Evolutionary conservation across 2,888 invertebrate species (phyloP).

Genomic region (Galeruca laticollis): DNA sequence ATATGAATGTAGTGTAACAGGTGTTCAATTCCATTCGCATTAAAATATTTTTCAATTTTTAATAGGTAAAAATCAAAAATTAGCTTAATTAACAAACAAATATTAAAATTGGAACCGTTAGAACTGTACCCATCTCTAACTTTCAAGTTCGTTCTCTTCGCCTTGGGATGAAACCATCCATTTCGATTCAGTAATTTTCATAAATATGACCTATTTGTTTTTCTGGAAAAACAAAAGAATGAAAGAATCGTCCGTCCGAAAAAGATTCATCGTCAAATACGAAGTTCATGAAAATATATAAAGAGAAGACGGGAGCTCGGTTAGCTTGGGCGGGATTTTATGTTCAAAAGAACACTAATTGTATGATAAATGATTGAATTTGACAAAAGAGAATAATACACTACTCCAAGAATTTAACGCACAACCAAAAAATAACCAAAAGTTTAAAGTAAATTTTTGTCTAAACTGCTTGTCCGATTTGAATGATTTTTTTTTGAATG

Average conservation of each 20-base stretch:
- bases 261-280: conserved; percentile 19
- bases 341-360: not conserved
- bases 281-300: conserved; percentile 10
- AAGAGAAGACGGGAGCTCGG: not conserved
- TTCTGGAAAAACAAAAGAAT: conserved; percentile 20
- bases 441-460: no score
- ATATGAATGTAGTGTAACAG: no score
- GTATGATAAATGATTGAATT: not conserved
- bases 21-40: no score
- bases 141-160: conserved; percentile 6
- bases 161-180: conserved; percentile 13
- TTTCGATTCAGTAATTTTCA: conserved; percentile 31
- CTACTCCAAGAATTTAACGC: no score
- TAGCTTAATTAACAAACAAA: no score
- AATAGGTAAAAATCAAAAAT: no score
- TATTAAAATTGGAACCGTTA: not conserved
- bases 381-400: no score
- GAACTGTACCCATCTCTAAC: conserved; percentile 16
- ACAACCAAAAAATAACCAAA: no score
- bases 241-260: conserved; percentile 13
- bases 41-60: no score
- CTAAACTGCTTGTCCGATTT: no score
- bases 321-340: not conserved
- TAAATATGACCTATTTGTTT: conserved; percentile 23
- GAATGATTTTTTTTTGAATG: no score